Evolutionary conservation across 1,140 invertebrate genomes (phyloP).

Genomic region (Drosophila pseudoobscura): DNA sequence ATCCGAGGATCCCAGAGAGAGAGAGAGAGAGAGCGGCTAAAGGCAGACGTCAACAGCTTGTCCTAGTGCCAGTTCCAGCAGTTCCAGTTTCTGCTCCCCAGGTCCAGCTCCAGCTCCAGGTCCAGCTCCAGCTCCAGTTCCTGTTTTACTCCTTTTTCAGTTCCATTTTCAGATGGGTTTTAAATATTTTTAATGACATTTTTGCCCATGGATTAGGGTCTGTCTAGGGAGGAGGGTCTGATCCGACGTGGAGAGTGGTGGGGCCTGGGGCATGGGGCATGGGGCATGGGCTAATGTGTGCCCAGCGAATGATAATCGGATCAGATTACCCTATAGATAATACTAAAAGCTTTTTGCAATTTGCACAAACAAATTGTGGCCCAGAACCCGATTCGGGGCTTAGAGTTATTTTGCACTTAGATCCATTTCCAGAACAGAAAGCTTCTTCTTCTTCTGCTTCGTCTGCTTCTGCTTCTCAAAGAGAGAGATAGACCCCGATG

Average conservation of each 20-base stretch:
- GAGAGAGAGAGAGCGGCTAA: no score
- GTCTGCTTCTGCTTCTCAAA: not conserved
- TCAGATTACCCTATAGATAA: conserved; percentile 74
- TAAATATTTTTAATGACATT: conserved; percentile 78
- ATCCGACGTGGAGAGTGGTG: conserved; percentile 13
- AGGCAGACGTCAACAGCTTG: no score
- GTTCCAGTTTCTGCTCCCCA: no score
- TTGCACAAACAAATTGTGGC: conserved; percentile 74
- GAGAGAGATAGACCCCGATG: not conserved
- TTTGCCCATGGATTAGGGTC: conserved; percentile 61
- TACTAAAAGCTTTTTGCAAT: conserved; percentile 80
- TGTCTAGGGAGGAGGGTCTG: conserved; percentile 21
- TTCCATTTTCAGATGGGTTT: conserved; percentile 40
- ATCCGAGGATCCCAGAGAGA: no score
- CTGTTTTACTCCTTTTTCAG: conserved; percentile 5
- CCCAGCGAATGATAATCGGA: conserved; percentile 77
- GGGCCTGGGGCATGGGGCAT: not conserved
- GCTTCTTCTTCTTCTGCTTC: no score
- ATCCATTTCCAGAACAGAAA: not conserved
- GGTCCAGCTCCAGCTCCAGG: no score
- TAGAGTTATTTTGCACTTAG: conserved; percentile 68
- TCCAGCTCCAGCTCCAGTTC: no score
- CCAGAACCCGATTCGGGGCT: conserved; percentile 27
- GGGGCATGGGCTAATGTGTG: conserved; percentile 40
- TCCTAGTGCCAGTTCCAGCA: no score